These are phyloP conservation scores for Onychomys torridus DNA, from an alignment of 2,797 vertebrate genomes.

Conservation along the genomic window DNA sequence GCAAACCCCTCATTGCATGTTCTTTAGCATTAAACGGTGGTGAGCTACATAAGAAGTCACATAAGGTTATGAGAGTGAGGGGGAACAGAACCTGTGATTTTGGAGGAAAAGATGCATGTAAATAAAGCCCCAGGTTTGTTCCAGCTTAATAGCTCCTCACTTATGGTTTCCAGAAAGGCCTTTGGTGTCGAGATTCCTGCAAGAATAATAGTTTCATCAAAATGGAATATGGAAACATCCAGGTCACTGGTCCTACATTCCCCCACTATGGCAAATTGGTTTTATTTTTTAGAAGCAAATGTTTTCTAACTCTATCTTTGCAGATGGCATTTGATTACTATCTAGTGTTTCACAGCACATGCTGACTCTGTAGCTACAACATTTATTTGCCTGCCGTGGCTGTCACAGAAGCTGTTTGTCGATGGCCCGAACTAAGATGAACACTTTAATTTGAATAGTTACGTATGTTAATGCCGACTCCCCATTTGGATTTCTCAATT, in stretches of 20 bases:
- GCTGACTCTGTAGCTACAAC: background rate
- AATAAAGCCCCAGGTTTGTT: slow-evolving; percentile 37
- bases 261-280: background rate
- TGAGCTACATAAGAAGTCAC: background rate
- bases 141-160: slow-evolving; percentile 26
- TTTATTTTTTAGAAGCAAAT: background rate
- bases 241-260: background rate
- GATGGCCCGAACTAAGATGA: background rate
- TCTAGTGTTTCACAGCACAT: background rate
- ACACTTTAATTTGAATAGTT: background rate
- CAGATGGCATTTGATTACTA: background rate
- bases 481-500: background rate
- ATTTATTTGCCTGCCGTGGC: background rate
- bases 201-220: slow-evolving; percentile 27
- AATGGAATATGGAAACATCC: slow-evolving; percentile 20
- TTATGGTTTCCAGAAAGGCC: slow-evolving; percentile 8
- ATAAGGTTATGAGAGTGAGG: background rate
- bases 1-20: background rate
- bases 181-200: slow-evolving; percentile 34
- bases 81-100: slow-evolving; percentile 40
- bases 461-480: background rate
- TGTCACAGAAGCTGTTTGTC: background rate
- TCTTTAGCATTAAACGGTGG: background rate
- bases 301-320: slow-evolving; percentile 27
- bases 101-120: background rate